Conservation (phyloP, 2,113 vertebrate genomes). For the Platysteira castanea region DNA sequence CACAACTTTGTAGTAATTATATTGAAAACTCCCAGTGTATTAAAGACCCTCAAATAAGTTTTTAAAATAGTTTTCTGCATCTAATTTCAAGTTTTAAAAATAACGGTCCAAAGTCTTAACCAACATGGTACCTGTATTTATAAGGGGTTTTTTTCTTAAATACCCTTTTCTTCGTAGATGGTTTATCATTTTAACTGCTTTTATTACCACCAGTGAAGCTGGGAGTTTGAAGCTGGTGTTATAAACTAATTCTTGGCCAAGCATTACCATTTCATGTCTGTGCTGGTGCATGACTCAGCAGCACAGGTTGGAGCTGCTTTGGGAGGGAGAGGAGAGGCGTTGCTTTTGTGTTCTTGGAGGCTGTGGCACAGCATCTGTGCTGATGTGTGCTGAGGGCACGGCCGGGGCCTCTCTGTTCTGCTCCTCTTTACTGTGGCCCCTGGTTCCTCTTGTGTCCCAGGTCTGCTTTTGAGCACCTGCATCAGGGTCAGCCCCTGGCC, state of each 20-base stretch:
- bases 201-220: not conserved
- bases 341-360: not conserved
- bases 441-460: not conserved
- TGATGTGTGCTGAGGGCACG: not conserved
- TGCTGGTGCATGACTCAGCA: not conserved
- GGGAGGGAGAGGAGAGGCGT: not conserved
- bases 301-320: not conserved
- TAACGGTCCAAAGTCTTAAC: not conserved
- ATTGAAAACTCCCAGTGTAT: not conserved
- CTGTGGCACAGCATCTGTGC: not conserved
- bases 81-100: not conserved
- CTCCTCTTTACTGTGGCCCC: not conserved
- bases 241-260: not conserved
- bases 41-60: not conserved
- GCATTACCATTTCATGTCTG: not conserved
- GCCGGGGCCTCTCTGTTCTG: not conserved
- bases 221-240: not conserved
- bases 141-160: not conserved
- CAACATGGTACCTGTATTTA: not conserved
- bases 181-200: not conserved
- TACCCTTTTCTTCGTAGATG: not conserved
- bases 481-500: not conserved
- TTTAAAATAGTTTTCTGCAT: not conserved
- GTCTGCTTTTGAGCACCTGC: not conserved
- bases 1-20: not conserved